Evolutionary conservation across 2,888 invertebrate genomes (phyloP).

Genomic region (Monopis laevigella): DNA sequence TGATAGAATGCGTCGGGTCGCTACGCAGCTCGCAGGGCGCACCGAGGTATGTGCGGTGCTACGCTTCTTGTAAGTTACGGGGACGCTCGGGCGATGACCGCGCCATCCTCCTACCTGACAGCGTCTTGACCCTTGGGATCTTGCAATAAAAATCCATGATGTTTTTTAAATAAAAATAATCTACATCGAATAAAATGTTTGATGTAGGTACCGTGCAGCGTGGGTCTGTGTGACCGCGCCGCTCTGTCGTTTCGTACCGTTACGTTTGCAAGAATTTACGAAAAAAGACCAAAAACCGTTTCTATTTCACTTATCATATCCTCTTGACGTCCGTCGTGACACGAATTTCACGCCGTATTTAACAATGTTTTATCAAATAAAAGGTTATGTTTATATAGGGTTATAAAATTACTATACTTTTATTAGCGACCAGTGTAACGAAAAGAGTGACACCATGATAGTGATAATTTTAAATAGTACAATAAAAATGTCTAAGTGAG

Average conservation of each 20-base stretch:
- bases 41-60: too few relatives aligned
- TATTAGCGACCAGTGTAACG: too few relatives aligned
- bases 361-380: slow-evolving; percentile 22
- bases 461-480: too few relatives aligned
- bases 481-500: too few relatives aligned
- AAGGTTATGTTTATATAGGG: not conserved
- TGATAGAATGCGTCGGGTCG: slow-evolving; percentile 53
- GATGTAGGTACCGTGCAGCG: slow-evolving; percentile 18
- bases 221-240: slow-evolving; percentile 20
- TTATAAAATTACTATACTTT: not conserved
- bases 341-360: slow-evolving; percentile 48
- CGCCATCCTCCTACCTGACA: too few relatives aligned
- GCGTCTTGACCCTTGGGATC: too few relatives aligned
- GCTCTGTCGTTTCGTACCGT: slow-evolving; percentile 46
- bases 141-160: too few relatives aligned
- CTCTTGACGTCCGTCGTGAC: slow-evolving; percentile 50
- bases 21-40: slow-evolving; percentile 21
- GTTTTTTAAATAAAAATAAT: too few relatives aligned
- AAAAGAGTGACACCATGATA: too few relatives aligned
- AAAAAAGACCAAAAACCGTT: slow-evolving; percentile 51
- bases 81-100: slow-evolving; percentile 32
- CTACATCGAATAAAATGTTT: too few relatives aligned
- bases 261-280: slow-evolving; percentile 43
- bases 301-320: slow-evolving; percentile 55
- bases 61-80: slow-evolving; percentile 61